Conservation (phyloP, 2,797 vertebrate genomes). For the Alectoris magna region DNA sequence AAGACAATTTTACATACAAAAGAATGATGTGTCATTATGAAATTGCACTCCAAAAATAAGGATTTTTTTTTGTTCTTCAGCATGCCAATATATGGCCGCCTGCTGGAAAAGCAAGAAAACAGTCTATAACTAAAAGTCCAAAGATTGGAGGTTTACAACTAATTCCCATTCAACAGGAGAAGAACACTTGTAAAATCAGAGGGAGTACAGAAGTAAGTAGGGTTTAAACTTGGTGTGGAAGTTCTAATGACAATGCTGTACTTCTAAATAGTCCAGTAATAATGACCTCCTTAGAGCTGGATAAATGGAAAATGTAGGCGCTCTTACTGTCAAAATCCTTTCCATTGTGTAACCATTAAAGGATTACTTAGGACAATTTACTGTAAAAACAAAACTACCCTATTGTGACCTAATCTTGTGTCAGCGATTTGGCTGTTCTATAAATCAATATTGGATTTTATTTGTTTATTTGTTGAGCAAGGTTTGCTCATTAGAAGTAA, state of each 20-base stretch:
- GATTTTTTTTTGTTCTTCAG: constrained; percentile 78
- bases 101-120: constrained; percentile 75
- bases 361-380: not conserved
- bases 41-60: constrained; percentile 12
- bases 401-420: not conserved
- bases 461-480: not conserved
- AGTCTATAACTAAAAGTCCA: constrained; percentile 80
- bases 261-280: not conserved
- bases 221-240: not conserved
- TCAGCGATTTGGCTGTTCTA: not conserved
- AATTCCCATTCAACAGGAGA: constrained; percentile 80
- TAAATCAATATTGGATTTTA: not conserved
- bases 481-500: not conserved
- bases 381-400: not conserved
- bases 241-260: not conserved
- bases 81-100: constrained; percentile 83
- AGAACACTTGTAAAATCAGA: constrained; percentile 36
- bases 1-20: not conserved
- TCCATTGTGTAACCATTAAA: not conserved
- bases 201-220: constrained; percentile 77
- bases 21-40: not conserved
- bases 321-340: not conserved
- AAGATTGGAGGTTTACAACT: constrained; percentile 78
- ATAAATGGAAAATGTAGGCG: not conserved
- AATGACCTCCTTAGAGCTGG: not conserved